Percentiles rank a stretch among this genome's conserved stretches.
Evolutionary conservation across 2,113 vertebrate species (phyloP).

Genomic region (Tiliqua scincoides): DNA sequence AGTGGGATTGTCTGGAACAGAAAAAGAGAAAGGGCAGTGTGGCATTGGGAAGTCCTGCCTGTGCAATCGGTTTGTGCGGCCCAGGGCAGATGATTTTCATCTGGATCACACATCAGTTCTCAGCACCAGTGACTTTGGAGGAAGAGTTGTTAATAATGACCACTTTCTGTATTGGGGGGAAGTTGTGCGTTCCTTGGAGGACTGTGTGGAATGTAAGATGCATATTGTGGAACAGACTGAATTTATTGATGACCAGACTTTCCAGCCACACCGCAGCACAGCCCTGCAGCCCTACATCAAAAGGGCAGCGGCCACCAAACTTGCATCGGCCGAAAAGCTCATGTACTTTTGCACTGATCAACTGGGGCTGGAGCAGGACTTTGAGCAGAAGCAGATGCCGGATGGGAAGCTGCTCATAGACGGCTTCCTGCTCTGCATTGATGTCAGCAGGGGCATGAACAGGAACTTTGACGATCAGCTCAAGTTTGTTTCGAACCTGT

Average conservation of each 20-base stretch:
- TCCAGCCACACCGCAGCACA: conserved; percentile 96
- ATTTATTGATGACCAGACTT: conserved; percentile 98
- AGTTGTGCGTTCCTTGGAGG: conserved; percentile 85
- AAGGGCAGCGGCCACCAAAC: conserved; percentile 90
- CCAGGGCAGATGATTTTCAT: conserved; percentile 93
- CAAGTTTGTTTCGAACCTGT: conserved; percentile 92
- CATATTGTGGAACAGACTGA: conserved; percentile 99
- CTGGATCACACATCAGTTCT: conserved; percentile 97
- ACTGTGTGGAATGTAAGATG: conserved; percentile 87
- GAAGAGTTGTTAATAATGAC: conserved; percentile 97
- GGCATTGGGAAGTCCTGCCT: conserved; percentile 96
- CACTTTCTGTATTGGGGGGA: conserved; percentile 99
- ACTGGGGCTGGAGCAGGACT: conserved; percentile 97
- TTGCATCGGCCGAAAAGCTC: conserved; percentile 96
- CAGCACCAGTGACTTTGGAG: conserved; percentile 98
- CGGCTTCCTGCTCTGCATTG: conserved; percentile 92
- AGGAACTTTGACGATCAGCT: conserved; percentile 97
- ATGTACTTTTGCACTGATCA: conserved; percentile 99
- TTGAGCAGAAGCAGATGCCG: conserved; percentile 99
- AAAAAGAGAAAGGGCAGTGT: conserved; percentile 97
- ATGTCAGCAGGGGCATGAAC: conserved; percentile 97
- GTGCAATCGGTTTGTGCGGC: conserved; percentile 95
- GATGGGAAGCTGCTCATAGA: conserved; percentile 95
- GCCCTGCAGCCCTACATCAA: conserved; percentile 97
- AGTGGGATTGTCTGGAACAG: conserved; percentile 95